Conservation (phyloP, 2,113 vertebrate genomes). For the Lagopus muta region DNA sequence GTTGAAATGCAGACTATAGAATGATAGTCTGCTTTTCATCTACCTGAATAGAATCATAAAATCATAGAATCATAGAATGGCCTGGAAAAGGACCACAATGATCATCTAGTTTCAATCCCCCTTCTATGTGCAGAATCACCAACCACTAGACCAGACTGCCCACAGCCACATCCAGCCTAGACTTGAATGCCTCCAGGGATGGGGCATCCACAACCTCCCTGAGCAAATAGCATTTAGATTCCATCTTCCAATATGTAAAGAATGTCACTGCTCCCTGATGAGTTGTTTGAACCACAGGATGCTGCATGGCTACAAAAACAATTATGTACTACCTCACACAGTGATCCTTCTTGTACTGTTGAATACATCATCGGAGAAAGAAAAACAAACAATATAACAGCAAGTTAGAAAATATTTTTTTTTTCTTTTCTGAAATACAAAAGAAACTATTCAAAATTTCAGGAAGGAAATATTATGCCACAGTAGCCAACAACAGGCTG, state of each 20-base stretch:
- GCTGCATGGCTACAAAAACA: not conserved
- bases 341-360: not conserved
- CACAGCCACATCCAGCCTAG: too few relatives aligned
- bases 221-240: not conserved
- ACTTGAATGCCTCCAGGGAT: too few relatives aligned
- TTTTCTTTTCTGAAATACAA: not conserved
- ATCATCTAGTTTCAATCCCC: too few relatives aligned
- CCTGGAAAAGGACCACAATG: too few relatives aligned
- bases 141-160: too few relatives aligned
- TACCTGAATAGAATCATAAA: not conserved
- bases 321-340: not conserved
- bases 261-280: not conserved
- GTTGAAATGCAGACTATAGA: not conserved
- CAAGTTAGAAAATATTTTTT: not conserved
- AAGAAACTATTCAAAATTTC: not conserved
- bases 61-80: too few relatives aligned
- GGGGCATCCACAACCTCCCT: too few relatives aligned
- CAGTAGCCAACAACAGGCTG: not conserved
- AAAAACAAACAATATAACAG: not conserved
- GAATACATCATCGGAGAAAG: not conserved
- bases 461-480: not conserved
- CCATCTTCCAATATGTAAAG: not conserved
- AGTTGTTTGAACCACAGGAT: not conserved
- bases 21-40: not conserved
- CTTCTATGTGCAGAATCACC: too few relatives aligned